phyloP scores from a whole-genome alignment of 2,797 vertebrate genomes.

The Borostomias antarcticus region DNA sequence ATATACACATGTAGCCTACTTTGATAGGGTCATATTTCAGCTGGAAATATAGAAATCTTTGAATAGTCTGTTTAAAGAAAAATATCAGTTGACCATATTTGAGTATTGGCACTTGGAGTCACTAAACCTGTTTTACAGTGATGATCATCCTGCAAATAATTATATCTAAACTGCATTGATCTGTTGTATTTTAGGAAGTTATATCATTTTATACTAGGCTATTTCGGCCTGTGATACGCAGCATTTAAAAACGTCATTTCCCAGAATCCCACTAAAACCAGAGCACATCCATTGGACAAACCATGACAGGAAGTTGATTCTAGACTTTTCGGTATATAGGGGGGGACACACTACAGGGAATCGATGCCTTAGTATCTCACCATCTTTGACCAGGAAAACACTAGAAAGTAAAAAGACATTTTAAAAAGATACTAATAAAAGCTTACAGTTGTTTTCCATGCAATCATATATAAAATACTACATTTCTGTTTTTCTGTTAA shows the following conservation, averaged over 20 bases:
- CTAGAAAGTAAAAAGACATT: constrained; percentile 75
- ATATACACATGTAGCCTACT: constrained; percentile 52
- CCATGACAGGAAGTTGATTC: constrained; percentile 71
- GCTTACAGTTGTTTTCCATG: constrained; percentile 86
- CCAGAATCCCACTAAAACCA: constrained; percentile 30
- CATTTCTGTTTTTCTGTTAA: constrained; percentile 85
- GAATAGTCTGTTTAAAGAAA: constrained; percentile 59
- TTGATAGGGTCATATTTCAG: constrained; percentile 2
- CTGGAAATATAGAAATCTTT: constrained; percentile 46
- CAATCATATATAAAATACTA: constrained; percentile 95
- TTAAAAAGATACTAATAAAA: constrained; percentile 87
- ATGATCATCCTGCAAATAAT: constrained; percentile 56
- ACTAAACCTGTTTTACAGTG: constrained; percentile 68
- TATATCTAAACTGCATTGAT: constrained; percentile 13
- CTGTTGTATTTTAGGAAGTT: not conserved
- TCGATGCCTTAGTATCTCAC: constrained; percentile 17
- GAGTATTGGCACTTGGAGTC: constrained; percentile 76
- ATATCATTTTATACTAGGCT: constrained; percentile 28
- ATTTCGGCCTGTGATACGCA: constrained; percentile 58
- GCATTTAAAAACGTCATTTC: constrained; percentile 63
- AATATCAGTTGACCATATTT: constrained; percentile 45
- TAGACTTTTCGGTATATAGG: constrained; percentile 35
- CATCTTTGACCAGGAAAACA: constrained; percentile 75
- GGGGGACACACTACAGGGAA: constrained; percentile 28
- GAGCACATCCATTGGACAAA: constrained; percentile 71